Evolutionary conservation across 1,140 invertebrate genomes (phyloP), one percentile per base, ranked within the genome.

Genomic region (Teleopsis dalmanni): DNA sequence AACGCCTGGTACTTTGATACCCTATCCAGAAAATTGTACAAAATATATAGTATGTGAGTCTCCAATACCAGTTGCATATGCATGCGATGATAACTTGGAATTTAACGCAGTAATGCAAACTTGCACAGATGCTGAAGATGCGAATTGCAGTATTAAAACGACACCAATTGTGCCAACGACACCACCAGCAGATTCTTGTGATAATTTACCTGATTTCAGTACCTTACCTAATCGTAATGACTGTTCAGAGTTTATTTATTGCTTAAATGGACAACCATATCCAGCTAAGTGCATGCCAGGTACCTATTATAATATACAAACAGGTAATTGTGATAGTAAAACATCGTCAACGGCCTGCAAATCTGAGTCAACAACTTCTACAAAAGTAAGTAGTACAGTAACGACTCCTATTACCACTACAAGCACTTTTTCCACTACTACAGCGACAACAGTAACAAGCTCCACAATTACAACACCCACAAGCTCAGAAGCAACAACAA

Each of bases 1-100:
- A 0, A 34, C 18, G 0, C 48, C 60, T 35, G 58, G 57, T 6
- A 50, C 34, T 4, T 21, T 52, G 18, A 57, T 65, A 5, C 50
- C 63, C 1, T 65, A 65, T 54, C 63, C 63, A 6, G 44, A 65
- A 27, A 59, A 65, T 41, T 65, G 63, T 37, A 52, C 57, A 0
- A 65, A 65, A 41, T 65, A 58, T 14, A 65, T 65, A 0, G 21
- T 55, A 34, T 65, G 63, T 29, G 33, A 48, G 48, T 50, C 35
- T 1, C 62, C 63, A 2, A 65, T 65, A 35, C 51, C 63, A 0
- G 45, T 38, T 3, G 62, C 57, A 1, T 55, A 46, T 8, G 55
- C 59, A 7, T 65, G 63, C 36, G 27, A 41, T 3, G 34, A 51
- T 53, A 34, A 23, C 14, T 37, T 47, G n/a, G 13, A 47, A n/a